Base-by-base conservation (phyloP, 2,113 vertebrate genomes). In the Loxodonta africana region DNA sequence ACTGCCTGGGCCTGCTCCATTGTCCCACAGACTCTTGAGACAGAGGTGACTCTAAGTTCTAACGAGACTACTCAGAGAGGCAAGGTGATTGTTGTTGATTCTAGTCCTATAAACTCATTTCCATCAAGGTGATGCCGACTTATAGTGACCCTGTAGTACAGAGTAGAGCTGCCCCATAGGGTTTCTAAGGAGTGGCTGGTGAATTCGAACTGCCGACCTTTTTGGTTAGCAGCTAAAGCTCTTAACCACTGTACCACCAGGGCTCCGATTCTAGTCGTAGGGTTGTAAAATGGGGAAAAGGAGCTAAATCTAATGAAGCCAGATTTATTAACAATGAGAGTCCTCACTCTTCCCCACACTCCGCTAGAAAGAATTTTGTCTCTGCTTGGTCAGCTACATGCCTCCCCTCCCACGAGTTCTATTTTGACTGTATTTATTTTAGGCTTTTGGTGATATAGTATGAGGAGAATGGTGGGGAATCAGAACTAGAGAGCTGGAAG, bases 41-140 rank as follows among this genome's bases (percentile, higher is more conserved):
- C 97, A 96, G 96, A 97, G 98, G 88, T 82, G 83, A 65, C 81
- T 98, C 90, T 97, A 97, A 97, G 98, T 98, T 95, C 97, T 97
- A 89, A 96, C 84, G 30, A 90, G 96, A 88, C 88, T 95, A 46
- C 94, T 88, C 63, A 89, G 90, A 80, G 89, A 96, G 94, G 86
- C 96, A 91, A 96, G 51, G 77, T 78, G 77, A 53, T 98, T 88
- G 44, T 74, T 73, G 93, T 95, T 63, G 53, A 96, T 88, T 92
- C 44, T 30, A 30, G 60, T 0, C 51, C 41, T 44, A 41, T 15
- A 57, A 57, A 57, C 15, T 14, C 15, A 4, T 17, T 57, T 10
- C 53, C 11, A 17, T 17, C 53, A 57, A 57, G 53, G 12, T 14
- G 3, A 17, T 57, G 53, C 53, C 14, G 15, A 57, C 53, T 57